Evolutionary conservation across 2,113 vertebrate genomes (phyloP).

Genomic region (Quiscalus mexicanus): DNA sequence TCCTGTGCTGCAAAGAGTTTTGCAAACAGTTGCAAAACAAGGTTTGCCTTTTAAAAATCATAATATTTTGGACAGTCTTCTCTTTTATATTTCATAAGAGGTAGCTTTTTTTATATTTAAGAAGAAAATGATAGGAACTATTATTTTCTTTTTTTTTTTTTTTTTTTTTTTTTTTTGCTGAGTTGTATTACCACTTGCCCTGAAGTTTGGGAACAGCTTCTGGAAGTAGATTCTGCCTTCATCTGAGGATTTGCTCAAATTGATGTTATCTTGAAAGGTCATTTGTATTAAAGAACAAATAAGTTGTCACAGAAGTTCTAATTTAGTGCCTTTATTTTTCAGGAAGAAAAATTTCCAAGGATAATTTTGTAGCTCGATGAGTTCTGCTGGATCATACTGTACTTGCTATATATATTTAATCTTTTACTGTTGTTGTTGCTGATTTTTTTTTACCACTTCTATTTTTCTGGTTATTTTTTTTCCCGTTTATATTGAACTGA

Average conservation of each 20-base stretch:
- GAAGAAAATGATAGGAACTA: neutral
- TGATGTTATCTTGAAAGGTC: neutral
- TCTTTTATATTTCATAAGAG: neutral
- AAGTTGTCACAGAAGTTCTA: neutral
- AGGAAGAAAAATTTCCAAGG: neutral
- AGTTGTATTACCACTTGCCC: neutral
- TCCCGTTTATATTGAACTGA: neutral
- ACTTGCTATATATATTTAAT: neutral
- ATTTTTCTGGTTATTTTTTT: neutral
- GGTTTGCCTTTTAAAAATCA: neutral
- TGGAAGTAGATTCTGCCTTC: neutral
- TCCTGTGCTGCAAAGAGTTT: neutral
- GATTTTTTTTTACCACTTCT: neutral
- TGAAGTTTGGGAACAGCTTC: neutral
- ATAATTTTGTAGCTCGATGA: neutral
- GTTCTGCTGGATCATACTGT: neutral
- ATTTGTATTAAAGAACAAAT: neutral
- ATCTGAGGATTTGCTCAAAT: neutral
- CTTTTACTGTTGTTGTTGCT: neutral
- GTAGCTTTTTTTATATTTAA: neutral
- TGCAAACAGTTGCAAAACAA: neutral
- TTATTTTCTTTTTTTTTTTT: neutral
- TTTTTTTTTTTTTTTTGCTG: neutral
- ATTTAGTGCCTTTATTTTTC: neutral
- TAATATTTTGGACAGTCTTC: neutral